phyloP scores from a whole-genome alignment of 2,113 vertebrate species.

The Xerus inauris region DNA sequence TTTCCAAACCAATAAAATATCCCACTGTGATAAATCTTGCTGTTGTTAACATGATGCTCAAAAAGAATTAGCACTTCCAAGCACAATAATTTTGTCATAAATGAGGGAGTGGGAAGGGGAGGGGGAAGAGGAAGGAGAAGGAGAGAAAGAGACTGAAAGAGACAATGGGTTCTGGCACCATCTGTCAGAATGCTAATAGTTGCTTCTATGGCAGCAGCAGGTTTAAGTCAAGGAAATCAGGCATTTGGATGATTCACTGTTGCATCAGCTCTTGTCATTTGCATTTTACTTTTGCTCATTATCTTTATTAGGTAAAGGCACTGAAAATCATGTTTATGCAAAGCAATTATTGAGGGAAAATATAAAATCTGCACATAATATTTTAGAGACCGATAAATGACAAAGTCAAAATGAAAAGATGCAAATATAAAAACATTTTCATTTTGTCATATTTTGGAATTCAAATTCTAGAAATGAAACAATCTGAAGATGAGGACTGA shows the following conservation, averaged over 20 bases:
- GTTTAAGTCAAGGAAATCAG: slow-evolving; percentile 69
- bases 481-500: neutral
- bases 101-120: neutral
- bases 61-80: slow-evolving; percentile 40
- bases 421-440: neutral
- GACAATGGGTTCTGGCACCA: slow-evolving; percentile 22
- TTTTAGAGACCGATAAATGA: slow-evolving; percentile 15
- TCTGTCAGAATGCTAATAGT: slow-evolving; percentile 61
- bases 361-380: neutral
- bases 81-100: neutral
- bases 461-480: neutral
- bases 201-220: slow-evolving; percentile 71
- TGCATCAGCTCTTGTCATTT: slow-evolving; percentile 35
- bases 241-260: slow-evolving; percentile 53
- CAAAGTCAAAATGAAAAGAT: neutral
- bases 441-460: neutral
- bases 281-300: slow-evolving; percentile 69
- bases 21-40: slow-evolving; percentile 27
- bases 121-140: neutral
- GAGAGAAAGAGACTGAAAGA: neutral
- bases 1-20: neutral
- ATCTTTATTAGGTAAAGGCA: slow-evolving; percentile 66
- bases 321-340: slow-evolving; percentile 60
- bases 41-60: slow-evolving; percentile 20
- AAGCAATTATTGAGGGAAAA: slow-evolving; percentile 26